Percentiles rank a stretch among this genome's conserved stretches.
These are phyloP conservation scores for Orycteropus afer DNA, from an alignment of 2,113 vertebrate species.

Conservation along the genomic window DNA sequence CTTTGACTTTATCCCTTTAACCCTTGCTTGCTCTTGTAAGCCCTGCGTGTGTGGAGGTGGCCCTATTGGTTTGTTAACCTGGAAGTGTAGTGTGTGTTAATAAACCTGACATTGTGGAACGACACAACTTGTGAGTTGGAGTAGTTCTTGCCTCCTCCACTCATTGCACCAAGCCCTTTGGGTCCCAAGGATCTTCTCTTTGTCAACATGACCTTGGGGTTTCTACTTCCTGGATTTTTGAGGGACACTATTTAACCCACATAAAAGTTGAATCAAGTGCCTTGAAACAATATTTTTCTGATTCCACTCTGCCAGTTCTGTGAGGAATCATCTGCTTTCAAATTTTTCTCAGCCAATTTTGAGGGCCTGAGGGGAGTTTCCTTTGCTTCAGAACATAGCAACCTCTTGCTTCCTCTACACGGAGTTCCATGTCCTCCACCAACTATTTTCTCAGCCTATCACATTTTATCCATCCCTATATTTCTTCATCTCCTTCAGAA, in stretches of 20 bases:
- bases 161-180: not conserved
- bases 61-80: no score
- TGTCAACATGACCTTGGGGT: not conserved
- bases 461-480: not conserved
- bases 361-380: not conserved
- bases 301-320: not conserved
- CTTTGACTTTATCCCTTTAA: no score
- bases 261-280: not conserved
- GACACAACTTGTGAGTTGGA: no score
- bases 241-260: not conserved
- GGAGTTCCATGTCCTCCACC: not conserved
- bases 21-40: no score
- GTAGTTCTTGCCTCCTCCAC: no score
- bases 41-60: no score
- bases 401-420: not conserved
- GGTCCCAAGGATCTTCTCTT: not conserved
- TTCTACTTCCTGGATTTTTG: not conserved
- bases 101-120: no score
- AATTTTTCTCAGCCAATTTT: not conserved
- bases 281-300: not conserved
- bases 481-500: not conserved
- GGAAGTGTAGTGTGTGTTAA: no score
- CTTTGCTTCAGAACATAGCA: not conserved
- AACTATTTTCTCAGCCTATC: not conserved
- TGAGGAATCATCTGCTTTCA: conserved; percentile 12